Percentiles rank a stretch among this genome's conserved stretches.
Conservation (phyloP, 2,888 invertebrate species). For the Aricia artaxerxes region DNA sequence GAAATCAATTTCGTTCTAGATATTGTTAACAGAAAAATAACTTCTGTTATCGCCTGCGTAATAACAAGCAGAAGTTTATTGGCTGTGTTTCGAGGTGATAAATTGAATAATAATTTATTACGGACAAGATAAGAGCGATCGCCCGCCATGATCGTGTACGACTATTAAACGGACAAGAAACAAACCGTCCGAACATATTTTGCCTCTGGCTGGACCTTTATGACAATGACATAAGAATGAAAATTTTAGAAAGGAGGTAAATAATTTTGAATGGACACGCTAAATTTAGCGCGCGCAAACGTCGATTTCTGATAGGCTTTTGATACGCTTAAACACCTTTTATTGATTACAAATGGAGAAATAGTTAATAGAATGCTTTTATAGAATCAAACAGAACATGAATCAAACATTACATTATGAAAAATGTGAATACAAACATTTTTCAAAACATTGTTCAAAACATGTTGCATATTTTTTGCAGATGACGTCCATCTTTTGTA, state of each 20-base stretch:
- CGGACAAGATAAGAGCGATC: constrained; percentile 61
- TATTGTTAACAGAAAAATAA: constrained; percentile 49
- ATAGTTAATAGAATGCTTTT: background rate
- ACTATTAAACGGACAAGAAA: constrained; percentile 47
- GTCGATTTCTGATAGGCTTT: background rate
- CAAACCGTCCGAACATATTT: background rate
- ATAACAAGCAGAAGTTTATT: constrained; percentile 76
- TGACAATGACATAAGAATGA: background rate
- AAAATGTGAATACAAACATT: too few species aligned
- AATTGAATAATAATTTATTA: constrained; percentile 79
- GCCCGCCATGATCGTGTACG: constrained; percentile 57
- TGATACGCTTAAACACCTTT: background rate
- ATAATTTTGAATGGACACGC: background rate
- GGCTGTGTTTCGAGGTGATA: constrained; percentile 64
- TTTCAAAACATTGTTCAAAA: too few species aligned
- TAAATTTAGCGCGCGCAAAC: constrained; percentile 32
- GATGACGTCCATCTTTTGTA: background rate
- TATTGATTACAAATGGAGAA: background rate
- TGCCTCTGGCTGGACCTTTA: background rate
- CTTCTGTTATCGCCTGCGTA: constrained; percentile 67
- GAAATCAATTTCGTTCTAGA: constrained; percentile 41
- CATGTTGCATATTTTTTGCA: background rate
- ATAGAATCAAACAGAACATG: background rate
- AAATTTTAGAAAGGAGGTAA: background rate
- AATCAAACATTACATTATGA: background rate